Percentiles rank a stretch among this genome's conserved stretches.
Conservation (phyloP, 1,140 invertebrate species). For the Octopus sinensis region DNA sequence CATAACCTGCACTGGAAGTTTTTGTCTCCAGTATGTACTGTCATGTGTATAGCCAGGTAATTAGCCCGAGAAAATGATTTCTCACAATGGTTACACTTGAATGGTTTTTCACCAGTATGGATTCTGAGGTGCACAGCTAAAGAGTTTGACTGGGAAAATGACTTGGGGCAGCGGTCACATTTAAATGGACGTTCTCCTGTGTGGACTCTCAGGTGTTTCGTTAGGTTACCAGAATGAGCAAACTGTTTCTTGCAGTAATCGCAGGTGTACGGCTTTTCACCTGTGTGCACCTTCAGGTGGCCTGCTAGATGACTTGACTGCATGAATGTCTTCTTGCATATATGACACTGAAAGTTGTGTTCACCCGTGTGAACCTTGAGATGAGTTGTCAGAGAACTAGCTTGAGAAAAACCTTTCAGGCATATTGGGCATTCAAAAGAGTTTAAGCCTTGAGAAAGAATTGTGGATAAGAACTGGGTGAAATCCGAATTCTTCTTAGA, state of each 20-base stretch:
- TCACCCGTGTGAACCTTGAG: constrained; percentile 13
- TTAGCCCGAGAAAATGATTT: constrained; percentile 86
- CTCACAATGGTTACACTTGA: constrained; percentile 81
- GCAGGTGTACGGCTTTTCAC: constrained; percentile 36
- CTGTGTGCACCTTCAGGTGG: constrained; percentile 31
- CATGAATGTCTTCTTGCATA: constrained; percentile 19
- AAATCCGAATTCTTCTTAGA: not conserved
- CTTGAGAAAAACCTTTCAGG: not conserved
- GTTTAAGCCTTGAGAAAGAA: too few relatives aligned
- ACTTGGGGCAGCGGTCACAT: constrained; percentile 56
- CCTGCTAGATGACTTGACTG: constrained; percentile 19
- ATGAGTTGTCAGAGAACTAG: not conserved
- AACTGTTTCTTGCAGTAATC: constrained; percentile 40
- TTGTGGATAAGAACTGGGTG: too few relatives aligned
- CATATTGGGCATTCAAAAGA: not conserved
- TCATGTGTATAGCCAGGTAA: constrained; percentile 81
- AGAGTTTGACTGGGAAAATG: constrained; percentile 56
- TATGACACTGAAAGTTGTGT: constrained; percentile 17
- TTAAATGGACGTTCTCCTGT: constrained; percentile 24
- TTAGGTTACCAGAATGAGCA: constrained; percentile 72
- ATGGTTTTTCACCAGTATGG: constrained; percentile 77
- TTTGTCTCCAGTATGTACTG: constrained; percentile 80
- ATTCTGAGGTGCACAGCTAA: constrained; percentile 61
- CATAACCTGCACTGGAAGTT: not conserved
- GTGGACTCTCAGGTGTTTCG: constrained; percentile 64